Evolutionary conservation across 2,113 vertebrate species (phyloP), one percentile per base, ranked within the genome.

Genomic region (Chionis minor): DNA sequence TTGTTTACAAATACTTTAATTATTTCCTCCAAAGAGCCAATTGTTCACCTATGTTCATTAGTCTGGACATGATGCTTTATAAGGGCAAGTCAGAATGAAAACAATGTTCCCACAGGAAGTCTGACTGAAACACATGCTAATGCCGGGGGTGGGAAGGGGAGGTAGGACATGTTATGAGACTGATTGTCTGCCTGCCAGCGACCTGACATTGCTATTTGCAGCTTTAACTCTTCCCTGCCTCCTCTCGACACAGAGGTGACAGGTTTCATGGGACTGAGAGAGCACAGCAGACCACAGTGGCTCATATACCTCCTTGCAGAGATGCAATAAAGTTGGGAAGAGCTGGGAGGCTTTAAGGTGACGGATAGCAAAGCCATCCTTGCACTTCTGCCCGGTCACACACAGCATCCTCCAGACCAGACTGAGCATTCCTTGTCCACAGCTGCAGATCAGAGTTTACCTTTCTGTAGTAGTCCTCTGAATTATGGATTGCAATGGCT

Each of bases 181-280:
- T 23, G 28, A 47, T 0, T 33, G 42, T 12, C 42, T 8, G 6
- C 13, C 70, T 77, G 78, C 47, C 74, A 88, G 66, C 62, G 90
- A 65, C 22, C 10, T 45, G 22, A 73, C 45, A 19, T 16, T 10
- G 22, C 7, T 0, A 16, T 52, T 22, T 1, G 2, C 2, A 59
- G n/a, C 9, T 72, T 72, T 66, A 82, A 54, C 71, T 75, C 35
- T 49, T 91, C 23, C 30, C 13, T 71, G 14, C 35, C 42, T 86
- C 81, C 32, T 32, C 12, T 80, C 10, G 35, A 42, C 9, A 22
- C 6, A 69, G 14, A 21, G 15, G 4, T n/a, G 26, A 12, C 33
- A 77, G 44, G 21, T 84, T 49, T 44, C 32, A 70, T 35, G 21
- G 23, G 17, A 71, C 7, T 47, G 32, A 78, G 44, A 65, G 22